Evolutionary conservation across 2,888 invertebrate species (phyloP), one percentile per base, ranked within the genome.

Genomic region (Baccha elongata): DNA sequence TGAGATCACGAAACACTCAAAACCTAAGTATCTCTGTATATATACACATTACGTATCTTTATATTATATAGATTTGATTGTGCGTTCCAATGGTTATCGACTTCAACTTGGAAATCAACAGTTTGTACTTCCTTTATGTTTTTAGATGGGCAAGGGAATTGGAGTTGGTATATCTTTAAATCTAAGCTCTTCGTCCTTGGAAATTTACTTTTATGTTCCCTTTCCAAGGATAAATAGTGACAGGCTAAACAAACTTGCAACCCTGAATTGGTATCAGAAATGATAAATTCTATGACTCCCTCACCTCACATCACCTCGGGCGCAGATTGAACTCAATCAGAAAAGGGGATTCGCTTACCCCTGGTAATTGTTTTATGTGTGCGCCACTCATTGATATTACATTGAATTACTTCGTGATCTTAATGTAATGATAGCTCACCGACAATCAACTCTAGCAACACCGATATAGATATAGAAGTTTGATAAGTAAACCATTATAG

Each of bases 321-420:
- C 6, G 11, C 13, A 50, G n/a, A 15, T 6, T 13, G 21, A 13
- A 35, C 17, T 60, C 60, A 60, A 44, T 60, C 60, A 44, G 15
- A 15, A 42, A 7, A 21, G 13, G 10, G 46, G 23, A 44, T 42
- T 62, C 4, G 48, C 50, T 29, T 15, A 21, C 17, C 26, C 23
- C 35, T 60, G 71, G 71, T 76, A 81, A 81, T 81, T 81, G 81
- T 76, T 81, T 81, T 75, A 81, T 81, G 71, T 75, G 64, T 74
- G 46, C 37, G 60, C 75, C 58, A 52, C 67, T 81, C 71, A 72
- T 81, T 75, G 81, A 72, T 75, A 81, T 81, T 81, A 76, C 71
- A 72, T 75, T 42, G 76, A 76, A 72, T 71, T 60, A 75, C 53
- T 46, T 26, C 62, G 68, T 46, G 81, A 81, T 81, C 65, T 52